Conservation (phyloP, 2,113 vertebrate species). For the Gobius niger region DNA sequence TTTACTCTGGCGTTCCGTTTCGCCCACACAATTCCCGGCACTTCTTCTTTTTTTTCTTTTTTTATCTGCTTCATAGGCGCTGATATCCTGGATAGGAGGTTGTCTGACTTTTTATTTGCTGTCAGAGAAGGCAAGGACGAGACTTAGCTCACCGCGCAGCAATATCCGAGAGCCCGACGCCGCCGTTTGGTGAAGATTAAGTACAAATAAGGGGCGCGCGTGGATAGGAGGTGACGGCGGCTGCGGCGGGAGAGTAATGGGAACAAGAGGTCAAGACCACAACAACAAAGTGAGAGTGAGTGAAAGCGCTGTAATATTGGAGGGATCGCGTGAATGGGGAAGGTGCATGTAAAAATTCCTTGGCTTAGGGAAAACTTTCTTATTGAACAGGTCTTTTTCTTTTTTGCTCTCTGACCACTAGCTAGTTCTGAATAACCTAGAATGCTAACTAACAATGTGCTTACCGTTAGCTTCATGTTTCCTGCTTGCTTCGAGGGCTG, state of each 20-base stretch:
- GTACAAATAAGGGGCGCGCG: constrained; percentile 50
- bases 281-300: neutral
- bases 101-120: constrained; percentile 64
- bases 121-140: constrained; percentile 58
- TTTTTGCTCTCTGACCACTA: too few species aligned
- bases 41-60: constrained; percentile 10
- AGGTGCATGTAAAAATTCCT: too few species aligned
- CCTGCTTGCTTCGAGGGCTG: too few species aligned
- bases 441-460: too few species aligned
- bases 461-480: too few species aligned
- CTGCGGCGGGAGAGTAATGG: neutral
- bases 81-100: constrained; percentile 64
- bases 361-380: too few species aligned
- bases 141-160: constrained; percentile 40
- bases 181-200: constrained; percentile 25
- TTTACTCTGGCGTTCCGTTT: constrained; percentile 48
- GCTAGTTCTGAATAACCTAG: too few species aligned
- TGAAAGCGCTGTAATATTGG: neutral
- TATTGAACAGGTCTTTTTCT: too few species aligned
- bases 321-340: neutral
- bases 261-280: constrained; percentile 28
- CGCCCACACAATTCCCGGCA: constrained; percentile 57
- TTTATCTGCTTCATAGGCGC: constrained; percentile 60
- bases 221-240: neutral
- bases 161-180: constrained; percentile 34